Evolutionary conservation across 2,888 invertebrate genomes (phyloP).

Genomic region (Acronicta alni): DNA sequence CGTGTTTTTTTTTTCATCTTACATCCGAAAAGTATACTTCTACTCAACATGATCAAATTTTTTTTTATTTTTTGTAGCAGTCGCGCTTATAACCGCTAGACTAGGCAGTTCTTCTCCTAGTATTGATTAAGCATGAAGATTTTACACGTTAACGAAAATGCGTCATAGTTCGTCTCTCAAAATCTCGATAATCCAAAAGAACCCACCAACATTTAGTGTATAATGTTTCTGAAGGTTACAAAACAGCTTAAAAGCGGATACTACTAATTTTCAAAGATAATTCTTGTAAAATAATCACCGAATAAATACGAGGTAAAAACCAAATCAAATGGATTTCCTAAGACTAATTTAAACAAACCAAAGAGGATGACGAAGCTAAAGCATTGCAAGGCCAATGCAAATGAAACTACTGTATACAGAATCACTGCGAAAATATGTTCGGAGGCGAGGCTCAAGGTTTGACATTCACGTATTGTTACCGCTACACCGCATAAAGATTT

Average conservation of each 20-base stretch:
- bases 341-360: constrained; percentile 31
- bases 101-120: too few relatives aligned
- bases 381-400: constrained; percentile 37
- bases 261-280: constrained; percentile 16
- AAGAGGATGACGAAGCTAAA: constrained; percentile 37
- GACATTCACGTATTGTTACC: constrained; percentile 48
- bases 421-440: constrained; percentile 38
- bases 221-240: constrained; percentile 24
- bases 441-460: constrained; percentile 49
- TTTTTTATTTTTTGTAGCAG: too few relatives aligned
- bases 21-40: too few relatives aligned
- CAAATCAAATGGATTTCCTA: constrained; percentile 28
- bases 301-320: constrained; percentile 25
- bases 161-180: not conserved
- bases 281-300: constrained; percentile 34
- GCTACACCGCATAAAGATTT: constrained; percentile 20
- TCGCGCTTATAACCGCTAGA: too few relatives aligned
- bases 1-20: too few relatives aligned
- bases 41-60: too few relatives aligned
- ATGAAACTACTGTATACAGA: constrained; percentile 42
- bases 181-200: too few relatives aligned
- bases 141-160: not conserved
- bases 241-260: constrained; percentile 18
- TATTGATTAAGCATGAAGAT: not conserved
- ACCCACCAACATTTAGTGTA: not conserved